Evolutionary conservation across 2,888 invertebrate genomes (phyloP).

Genomic region (Drosophila prostipennis): DNA sequence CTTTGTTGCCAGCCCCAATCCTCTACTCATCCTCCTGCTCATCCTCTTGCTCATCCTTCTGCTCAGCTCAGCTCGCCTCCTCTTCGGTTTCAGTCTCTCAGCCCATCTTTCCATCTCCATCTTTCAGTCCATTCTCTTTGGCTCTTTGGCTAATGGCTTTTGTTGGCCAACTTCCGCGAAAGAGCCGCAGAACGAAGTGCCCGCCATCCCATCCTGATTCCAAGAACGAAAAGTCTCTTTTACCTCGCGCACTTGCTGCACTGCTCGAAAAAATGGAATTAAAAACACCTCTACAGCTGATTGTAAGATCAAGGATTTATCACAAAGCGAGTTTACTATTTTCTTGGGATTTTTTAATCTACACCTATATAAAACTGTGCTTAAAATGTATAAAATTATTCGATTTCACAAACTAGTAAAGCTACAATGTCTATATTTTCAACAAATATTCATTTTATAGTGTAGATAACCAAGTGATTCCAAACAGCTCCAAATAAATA

Average conservation of each 20-base stretch:
- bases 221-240: constrained; percentile 27
- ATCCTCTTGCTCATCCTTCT: constrained; percentile 1
- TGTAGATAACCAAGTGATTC: no score
- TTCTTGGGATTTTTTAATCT: no score
- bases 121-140: constrained; percentile 11
- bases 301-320: background rate
- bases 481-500: no score
- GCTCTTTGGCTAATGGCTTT: constrained; percentile 50
- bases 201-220: constrained; percentile 33
- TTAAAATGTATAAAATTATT: no score
- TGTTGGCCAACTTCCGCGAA: constrained; percentile 63
- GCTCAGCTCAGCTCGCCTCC: background rate
- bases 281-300: background rate
- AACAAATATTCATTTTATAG: no score
- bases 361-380: no score
- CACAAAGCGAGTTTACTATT: no score
- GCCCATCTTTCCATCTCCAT: constrained; percentile 1
- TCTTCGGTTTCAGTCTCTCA: constrained; percentile 8
- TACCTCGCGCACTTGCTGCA: background rate
- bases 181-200: constrained; percentile 30
- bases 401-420: no score
- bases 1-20: constrained; percentile 62
- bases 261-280: constrained; percentile 2
- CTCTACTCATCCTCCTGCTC: constrained; percentile 21
- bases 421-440: no score